A percentile compares a stretch with the other conserved stretches of the same genome.
Evolutionary conservation across 2,888 invertebrate species (phyloP).

Genomic region (Ligdia adustata): DNA sequence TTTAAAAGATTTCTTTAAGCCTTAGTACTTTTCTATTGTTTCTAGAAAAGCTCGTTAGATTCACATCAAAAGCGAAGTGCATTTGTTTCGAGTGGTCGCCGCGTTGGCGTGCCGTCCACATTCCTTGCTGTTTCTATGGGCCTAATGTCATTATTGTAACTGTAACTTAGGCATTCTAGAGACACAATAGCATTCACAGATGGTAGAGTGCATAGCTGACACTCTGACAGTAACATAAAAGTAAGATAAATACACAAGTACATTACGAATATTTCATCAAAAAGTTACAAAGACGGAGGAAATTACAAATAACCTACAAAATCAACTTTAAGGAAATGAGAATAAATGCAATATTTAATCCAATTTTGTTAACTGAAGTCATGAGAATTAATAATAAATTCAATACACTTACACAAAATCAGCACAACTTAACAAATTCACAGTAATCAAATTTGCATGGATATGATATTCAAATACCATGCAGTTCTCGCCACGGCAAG

Average conservation of each 20-base stretch:
- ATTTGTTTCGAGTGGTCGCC: slow-evolving; percentile 34
- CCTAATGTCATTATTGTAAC: slow-evolving; percentile 61
- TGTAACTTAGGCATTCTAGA: slow-evolving; percentile 45
- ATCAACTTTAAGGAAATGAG: too few species aligned
- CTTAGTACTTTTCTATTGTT: slow-evolving; percentile 5
- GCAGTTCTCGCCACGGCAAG: slow-evolving; percentile 25
- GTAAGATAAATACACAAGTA: background rate
- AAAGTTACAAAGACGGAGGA: too few species aligned
- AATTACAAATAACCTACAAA: too few species aligned
- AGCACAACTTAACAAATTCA: too few species aligned
- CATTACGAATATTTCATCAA: too few species aligned
- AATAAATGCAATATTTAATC: too few species aligned
- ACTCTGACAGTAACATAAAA: background rate
- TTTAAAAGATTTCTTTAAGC: too few species aligned
- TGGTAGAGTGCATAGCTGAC: too few species aligned
- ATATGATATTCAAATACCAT: background rate
- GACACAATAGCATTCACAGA: slow-evolving; percentile 29
- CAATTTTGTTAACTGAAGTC: too few species aligned
- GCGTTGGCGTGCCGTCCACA: slow-evolving; percentile 44
- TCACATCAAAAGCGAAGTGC: slow-evolving; percentile 45
- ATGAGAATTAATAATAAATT: too few species aligned
- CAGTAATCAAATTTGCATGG: too few species aligned
- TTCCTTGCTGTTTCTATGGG: slow-evolving; percentile 51
- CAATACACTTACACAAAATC: too few species aligned
- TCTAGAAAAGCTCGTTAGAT: slow-evolving; percentile 34